Base-by-base conservation (phyloP, 2,797 vertebrate species). In the Salmo trutta region DNA sequence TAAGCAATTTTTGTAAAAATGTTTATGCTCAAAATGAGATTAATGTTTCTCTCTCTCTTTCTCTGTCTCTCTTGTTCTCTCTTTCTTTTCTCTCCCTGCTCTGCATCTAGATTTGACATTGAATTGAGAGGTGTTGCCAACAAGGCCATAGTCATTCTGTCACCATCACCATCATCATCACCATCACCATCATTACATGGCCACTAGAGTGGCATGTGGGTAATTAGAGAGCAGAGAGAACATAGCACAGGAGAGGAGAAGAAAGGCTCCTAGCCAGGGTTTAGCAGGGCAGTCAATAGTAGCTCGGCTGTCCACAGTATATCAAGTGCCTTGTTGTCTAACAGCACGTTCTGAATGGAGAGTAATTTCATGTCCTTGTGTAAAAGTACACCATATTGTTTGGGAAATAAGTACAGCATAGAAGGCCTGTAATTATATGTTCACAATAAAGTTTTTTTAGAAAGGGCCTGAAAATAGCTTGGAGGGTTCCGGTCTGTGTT, bases 351-450 rank as follows among this genome's bases (percentile, higher is more conserved):
- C 88, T 91, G 85, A 90, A 90, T 47, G 41, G 85, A 91, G 86
- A 91, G 89, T 90, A 90, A 92, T 94, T 93, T 88, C 88, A 91
- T 90, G 90, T 90, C 87, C 89, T 92, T 85, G 87, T 92, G 89
- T 92, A 92, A 92, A 92, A 94, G 91, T 90, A 92, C 85, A 93
- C 93, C 92, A 92, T 92, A 94, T 95, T 95, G 94, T 95, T 95
- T 94, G 90, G 91, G 90, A 95, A 95, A 95, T 94, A 95, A 94
- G 92, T 93, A 87, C 90, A 91, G 90, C 83, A 73, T 92, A 93
- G 84, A 89, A 90, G 65, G 91, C 90, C 92, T 93, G 90, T 94
- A 94, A 95, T 95, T 94, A 94, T 89, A 94, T 80, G 90, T 92
- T 91, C 90, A 93, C 91, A 94, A 93, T 92, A 91, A 93, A 78